These are phyloP conservation scores for Puma concolor DNA, from an alignment of 2,113 vertebrate genomes.

Conservation along the genomic window DNA sequence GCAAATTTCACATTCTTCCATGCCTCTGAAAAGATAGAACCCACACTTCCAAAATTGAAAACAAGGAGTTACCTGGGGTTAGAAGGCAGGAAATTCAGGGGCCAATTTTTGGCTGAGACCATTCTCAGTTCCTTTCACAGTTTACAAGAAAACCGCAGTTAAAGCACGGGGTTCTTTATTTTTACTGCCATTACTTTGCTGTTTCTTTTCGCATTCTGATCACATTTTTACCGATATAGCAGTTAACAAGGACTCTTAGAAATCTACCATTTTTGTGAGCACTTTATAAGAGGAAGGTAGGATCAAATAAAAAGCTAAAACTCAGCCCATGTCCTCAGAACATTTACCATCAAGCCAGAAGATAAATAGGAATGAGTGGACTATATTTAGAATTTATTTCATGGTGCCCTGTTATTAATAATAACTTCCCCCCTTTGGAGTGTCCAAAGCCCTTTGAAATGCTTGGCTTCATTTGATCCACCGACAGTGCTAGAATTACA, in stretches of 20 bases:
- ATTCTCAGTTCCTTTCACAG: not conserved
- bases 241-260: conserved; percentile 41
- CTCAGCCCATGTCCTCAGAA: conserved; percentile 47
- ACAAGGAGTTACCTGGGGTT: conserved; percentile 67
- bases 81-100: conserved; percentile 46
- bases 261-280: not conserved
- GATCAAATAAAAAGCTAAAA: conserved; percentile 62
- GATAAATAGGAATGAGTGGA: conserved; percentile 64
- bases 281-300: conserved; percentile 38
- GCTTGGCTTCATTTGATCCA: conserved; percentile 68
- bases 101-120: not conserved
- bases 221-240: conserved; percentile 11
- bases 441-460: conserved; percentile 71
- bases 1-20: conserved; percentile 71
- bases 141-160: not conserved
- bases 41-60: conserved; percentile 54
- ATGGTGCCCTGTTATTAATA: conserved; percentile 76
- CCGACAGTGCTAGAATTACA: conserved; percentile 60
- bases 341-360: conserved; percentile 59
- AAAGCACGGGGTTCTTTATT: not conserved
- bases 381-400: conserved; percentile 80
- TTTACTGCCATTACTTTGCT: not conserved
- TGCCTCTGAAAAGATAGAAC: conserved; percentile 61
- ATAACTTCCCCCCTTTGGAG: conserved; percentile 74
- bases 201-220: conserved; percentile 37